Percentiles rank a stretch among this genome's conserved stretches.
phyloP scores from a whole-genome alignment of 53 echinoderm and acorn worm genomes.

The Mesocentrotus franciscanus region DNA sequence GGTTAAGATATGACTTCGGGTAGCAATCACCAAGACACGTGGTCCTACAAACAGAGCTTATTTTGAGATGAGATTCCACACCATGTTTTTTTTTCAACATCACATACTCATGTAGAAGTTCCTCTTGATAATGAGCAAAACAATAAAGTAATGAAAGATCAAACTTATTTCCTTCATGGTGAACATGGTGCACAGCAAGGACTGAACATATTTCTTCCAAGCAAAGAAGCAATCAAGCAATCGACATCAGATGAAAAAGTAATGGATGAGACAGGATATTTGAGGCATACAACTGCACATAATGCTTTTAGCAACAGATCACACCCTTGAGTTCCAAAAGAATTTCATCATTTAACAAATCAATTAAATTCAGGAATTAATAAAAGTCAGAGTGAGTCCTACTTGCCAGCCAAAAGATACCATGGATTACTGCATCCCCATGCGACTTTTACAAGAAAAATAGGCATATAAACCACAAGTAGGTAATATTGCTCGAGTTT shows the following conservation, averaged over 20 bases:
- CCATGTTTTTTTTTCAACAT: neutral
- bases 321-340: neutral
- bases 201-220: neutral
- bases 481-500: neutral
- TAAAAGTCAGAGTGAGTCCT: too few relatives aligned
- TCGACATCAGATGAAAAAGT: neutral
- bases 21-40: neutral
- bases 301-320: neutral
- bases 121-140: neutral
- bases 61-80: neutral
- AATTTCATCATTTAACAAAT: neutral
- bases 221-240: neutral
- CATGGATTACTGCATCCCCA: neutral
- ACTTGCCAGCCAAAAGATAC: neutral
- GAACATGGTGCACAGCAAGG: neutral
- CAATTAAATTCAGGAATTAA: too few relatives aligned
- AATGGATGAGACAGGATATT: neutral
- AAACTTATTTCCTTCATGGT: neutral
- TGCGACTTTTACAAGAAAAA: neutral
- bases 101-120: neutral
- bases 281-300: too few relatives aligned
- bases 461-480: neutral
- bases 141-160: too few relatives aligned
- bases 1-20: slow-evolving; percentile 2
- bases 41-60: neutral